These are phyloP conservation scores for Ectropis grisescens DNA, from an alignment of 1,140 invertebrate species.

Conservation along the genomic window DNA sequence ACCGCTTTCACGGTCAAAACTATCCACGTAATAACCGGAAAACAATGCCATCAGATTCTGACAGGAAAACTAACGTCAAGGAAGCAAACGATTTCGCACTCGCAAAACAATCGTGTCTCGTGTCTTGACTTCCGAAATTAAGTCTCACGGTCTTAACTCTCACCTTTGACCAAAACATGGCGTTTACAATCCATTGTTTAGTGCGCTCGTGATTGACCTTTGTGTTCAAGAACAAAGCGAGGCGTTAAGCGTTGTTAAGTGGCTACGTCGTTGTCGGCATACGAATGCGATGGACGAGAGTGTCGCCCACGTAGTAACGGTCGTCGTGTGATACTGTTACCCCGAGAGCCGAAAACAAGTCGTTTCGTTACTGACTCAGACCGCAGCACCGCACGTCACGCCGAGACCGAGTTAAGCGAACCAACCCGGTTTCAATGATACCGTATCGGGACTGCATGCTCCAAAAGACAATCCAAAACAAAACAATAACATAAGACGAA, in stretches of 20 bases:
- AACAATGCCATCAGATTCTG: slow-evolving; percentile 2
- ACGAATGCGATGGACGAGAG: slow-evolving; percentile 13
- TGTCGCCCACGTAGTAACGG: slow-evolving; percentile 49
- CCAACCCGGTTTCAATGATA: slow-evolving; percentile 18
- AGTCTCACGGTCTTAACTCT: slow-evolving; percentile 13
- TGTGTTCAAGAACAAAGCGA: slow-evolving; percentile 16
- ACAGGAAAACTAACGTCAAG: neutral
- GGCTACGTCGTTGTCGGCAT: slow-evolving; percentile 1
- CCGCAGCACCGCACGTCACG: slow-evolving; percentile 21
- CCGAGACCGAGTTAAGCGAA: slow-evolving; percentile 16
- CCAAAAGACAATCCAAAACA: neutral
- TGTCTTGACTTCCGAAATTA: no score
- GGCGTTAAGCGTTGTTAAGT: neutral
- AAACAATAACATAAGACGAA: neutral
- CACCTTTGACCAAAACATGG: slow-evolving; percentile 6
- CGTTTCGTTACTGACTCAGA: slow-evolving; percentile 40
- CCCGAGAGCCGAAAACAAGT: slow-evolving; percentile 42
- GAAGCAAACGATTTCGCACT: neutral
- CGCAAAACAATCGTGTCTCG: neutral
- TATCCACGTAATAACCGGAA: neutral
- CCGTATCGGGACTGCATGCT: neutral
- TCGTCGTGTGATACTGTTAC: slow-evolving; percentile 44
- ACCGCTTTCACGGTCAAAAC: neutral
- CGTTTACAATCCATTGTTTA: slow-evolving; percentile 8
- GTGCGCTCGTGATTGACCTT: slow-evolving; percentile 28